A percentile compares a stretch with the other conserved stretches of the same genome.
Conservation (phyloP, 2,113 vertebrate genomes). For the Halcyon malimbica region DNA sequence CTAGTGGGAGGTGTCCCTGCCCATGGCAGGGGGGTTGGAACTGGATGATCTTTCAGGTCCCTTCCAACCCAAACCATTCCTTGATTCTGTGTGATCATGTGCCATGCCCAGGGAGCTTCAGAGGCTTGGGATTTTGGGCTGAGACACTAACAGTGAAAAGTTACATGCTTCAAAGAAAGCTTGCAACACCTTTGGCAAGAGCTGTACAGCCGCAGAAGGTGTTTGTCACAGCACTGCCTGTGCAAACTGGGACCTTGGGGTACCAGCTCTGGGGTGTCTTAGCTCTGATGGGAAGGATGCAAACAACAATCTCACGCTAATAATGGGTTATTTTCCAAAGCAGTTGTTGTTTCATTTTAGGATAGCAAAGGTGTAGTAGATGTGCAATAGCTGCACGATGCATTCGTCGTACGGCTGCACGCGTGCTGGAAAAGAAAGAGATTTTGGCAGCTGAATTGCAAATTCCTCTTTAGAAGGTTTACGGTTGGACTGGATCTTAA, state of each 20-base stretch:
- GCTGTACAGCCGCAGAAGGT: accelerated
- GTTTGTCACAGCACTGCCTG: accelerated
- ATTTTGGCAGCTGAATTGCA: not conserved
- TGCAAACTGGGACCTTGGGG: not conserved
- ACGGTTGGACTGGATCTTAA: not conserved
- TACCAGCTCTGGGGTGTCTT: not conserved
- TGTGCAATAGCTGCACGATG: not conserved
- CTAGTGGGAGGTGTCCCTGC: no score
- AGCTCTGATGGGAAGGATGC: not conserved
- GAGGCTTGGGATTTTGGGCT: not conserved
- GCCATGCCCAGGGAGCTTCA: not conserved
- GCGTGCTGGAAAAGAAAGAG: not conserved
- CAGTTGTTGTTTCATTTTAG: not conserved
- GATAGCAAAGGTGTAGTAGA: not conserved
- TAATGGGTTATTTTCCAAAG: not conserved
- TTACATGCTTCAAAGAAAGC: not conserved
- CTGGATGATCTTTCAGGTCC: no score
- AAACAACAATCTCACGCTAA: accelerated
- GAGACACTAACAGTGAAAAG: not conserved
- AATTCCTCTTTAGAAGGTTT: not conserved
- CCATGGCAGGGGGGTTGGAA: no score
- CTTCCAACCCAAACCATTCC: no score
- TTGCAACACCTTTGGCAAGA: no score
- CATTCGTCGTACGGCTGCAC: not conserved
- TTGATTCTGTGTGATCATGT: no score